Conservation (phyloP, 2,113 vertebrate species). For the Corythornis cristatus region DNA sequence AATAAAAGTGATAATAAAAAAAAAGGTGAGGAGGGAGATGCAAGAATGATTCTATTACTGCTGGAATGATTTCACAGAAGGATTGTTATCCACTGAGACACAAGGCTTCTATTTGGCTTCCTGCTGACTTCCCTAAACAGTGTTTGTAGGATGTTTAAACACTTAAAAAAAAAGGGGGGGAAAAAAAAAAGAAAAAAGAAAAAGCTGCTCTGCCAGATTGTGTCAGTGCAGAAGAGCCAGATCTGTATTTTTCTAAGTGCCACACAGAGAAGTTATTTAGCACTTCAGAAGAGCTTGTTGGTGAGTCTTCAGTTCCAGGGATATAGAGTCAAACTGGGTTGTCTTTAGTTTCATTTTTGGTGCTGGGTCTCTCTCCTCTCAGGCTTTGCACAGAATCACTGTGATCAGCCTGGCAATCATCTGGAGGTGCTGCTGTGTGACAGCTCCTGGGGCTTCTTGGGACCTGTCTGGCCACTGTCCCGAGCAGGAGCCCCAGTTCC, state of each 20-base stretch:
- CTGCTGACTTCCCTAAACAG: constrained; percentile 58
- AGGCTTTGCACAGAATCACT: background rate
- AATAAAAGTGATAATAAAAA: background rate
- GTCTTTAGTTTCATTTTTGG: background rate
- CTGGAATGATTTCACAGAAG: constrained; percentile 60
- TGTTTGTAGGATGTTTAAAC: constrained; percentile 61
- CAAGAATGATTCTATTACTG: constrained; percentile 23
- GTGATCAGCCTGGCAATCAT: accelerated
- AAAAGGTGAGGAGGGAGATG: constrained; percentile 29
- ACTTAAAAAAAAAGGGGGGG: background rate
- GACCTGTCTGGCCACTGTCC: background rate
- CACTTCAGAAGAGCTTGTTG: background rate
- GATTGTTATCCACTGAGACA: constrained; percentile 58
- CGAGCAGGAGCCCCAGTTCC: background rate
- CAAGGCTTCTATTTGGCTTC: constrained; percentile 61
- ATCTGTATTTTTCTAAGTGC: constrained; percentile 29
- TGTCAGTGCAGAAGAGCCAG: background rate
- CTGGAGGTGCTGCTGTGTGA: background rate
- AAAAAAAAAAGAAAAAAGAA: background rate
- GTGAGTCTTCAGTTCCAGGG: background rate
- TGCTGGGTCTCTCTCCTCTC: background rate
- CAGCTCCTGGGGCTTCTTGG: background rate
- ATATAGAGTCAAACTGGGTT: accelerated
- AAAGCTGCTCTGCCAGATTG: background rate
- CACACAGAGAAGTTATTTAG: constrained; percentile 32